Evolutionary conservation across 2,888 invertebrate species (phyloP), one percentile per base, ranked within the genome.

Genomic region (Dendrolimus houi): DNA sequence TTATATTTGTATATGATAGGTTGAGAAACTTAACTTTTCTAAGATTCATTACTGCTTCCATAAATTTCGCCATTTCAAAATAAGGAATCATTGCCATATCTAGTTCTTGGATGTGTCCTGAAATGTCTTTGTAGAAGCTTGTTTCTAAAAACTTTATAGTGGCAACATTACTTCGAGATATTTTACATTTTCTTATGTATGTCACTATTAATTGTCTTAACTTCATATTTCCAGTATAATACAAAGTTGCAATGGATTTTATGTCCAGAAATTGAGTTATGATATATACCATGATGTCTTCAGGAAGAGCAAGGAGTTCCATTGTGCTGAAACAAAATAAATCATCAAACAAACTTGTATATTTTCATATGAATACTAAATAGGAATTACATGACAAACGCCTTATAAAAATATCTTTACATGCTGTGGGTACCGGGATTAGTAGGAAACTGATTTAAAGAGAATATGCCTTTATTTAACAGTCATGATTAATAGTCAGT

Each of bases 1-100:
- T 73, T 41, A 87, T 74, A 57, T 75, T 74, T 53, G 88, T 88
- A 55, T 77, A 85, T 2, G 85, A 75, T 17, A 88, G 69, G 74
- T 88, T 78, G 54, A 88, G 65, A 42, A 71, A 69, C 63, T 70
- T 73, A 56, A 88, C 65, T 53, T 59, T 64, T 61, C 81, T 82
- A 56, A 86, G 59, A 57, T 66, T 77, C 56, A 69, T 79, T 47
- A 83, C 59, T 9, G 73, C 77, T 53, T 72, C 68, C 54, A 82
- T 29, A 12, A 87, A 61, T 41, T 64, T 54, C 41, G 74, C 68
- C 65, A 79, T 83, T 52, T 64, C 68, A 55, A 87, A 67, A 67
- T 85, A 77, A 41, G 64, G 64, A 41, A 86, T 74, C 52, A 77
- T 82, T 66, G 77, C 65, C 64, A 87, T 58, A 62, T 83, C 78